A percentile compares a stretch with the other conserved stretches of the same genome.
Evolutionary conservation across 1,140 invertebrate species (phyloP).

Genomic region (Hypothenemus hampei): DNA sequence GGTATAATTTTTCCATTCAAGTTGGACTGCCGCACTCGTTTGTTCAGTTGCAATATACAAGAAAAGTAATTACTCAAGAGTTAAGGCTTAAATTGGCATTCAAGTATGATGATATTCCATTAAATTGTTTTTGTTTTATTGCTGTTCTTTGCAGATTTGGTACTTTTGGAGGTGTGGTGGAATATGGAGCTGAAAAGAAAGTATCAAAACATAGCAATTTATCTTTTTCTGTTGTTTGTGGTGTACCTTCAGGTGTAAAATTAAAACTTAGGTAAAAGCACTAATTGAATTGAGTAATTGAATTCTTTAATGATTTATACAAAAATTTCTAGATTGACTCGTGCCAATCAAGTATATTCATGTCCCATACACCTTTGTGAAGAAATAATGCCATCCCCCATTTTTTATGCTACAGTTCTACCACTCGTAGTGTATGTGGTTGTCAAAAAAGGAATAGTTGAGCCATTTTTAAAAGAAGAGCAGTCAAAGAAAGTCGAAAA

Average conservation of each 20-base stretch:
- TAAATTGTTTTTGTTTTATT: slow-evolving; percentile 2
- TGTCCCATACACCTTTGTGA: slow-evolving; percentile 90
- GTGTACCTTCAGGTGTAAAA: slow-evolving; percentile 79
- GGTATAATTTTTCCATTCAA: slow-evolving; percentile 64
- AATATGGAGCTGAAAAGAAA: slow-evolving; percentile 91
- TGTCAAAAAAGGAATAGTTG: slow-evolving; percentile 79
- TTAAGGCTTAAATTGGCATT: slow-evolving; percentile 68
- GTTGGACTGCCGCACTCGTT: slow-evolving; percentile 79
- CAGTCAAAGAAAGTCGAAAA: slow-evolving; percentile 70
- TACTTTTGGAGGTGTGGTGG: slow-evolving; percentile 77
- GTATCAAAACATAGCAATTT: slow-evolving; percentile 86
- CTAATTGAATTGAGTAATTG: not conserved
- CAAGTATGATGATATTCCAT: slow-evolving; percentile 63
- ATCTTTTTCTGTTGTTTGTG: slow-evolving; percentile 76
- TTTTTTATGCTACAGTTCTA: slow-evolving; percentile 89
- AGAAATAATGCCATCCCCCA: slow-evolving; percentile 78
- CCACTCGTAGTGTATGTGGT: slow-evolving; percentile 77
- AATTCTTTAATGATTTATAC: too few relatives aligned
- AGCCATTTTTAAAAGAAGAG: slow-evolving; percentile 76
- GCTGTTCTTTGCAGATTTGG: slow-evolving; percentile 60
- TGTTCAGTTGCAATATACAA: slow-evolving; percentile 67
- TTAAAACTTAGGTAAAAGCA: slow-evolving; percentile 76
- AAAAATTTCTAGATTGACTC: slow-evolving; percentile 63
- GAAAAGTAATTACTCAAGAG: slow-evolving; percentile 72
- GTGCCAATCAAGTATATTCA: slow-evolving; percentile 82